These are phyloP conservation scores for Thera britannica DNA, from an alignment of 2,888 invertebrate genomes.

Conservation along the genomic window DNA sequence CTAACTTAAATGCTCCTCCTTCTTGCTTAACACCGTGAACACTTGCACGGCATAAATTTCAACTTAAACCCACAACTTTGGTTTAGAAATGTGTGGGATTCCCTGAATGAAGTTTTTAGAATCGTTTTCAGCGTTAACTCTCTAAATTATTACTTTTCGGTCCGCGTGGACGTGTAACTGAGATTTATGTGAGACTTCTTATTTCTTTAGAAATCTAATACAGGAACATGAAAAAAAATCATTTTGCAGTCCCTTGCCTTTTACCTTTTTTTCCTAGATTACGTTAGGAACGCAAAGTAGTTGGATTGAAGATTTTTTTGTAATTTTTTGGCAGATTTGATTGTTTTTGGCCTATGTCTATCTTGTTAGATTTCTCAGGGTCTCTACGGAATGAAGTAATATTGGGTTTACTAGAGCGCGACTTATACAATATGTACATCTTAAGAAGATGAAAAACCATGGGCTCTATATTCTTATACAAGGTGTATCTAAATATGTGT, in stretches of 20 bases:
- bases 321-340: slow-evolving; percentile 8
- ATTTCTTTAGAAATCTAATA: slow-evolving; percentile 12
- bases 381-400: slow-evolving; percentile 59
- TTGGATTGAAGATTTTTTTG: neutral
- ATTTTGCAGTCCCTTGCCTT: too few species aligned
- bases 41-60: slow-evolving; percentile 75
- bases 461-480: too few species aligned
- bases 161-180: slow-evolving; percentile 58
- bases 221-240: neutral
- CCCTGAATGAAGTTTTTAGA: slow-evolving; percentile 74
- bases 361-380: slow-evolving; percentile 24
- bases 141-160: slow-evolving; percentile 72
- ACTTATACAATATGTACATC: slow-evolving; percentile 67
- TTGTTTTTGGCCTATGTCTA: slow-evolving; percentile 16
- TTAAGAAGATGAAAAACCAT: too few species aligned
- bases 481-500: too few species aligned
- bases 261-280: too few species aligned
- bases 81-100: slow-evolving; percentile 72
- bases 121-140: slow-evolving; percentile 68
- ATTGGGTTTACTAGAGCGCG: slow-evolving; percentile 67
- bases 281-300: too few species aligned
- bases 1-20: slow-evolving; percentile 69
- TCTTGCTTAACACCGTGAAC: slow-evolving; percentile 71
- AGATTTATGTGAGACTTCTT: slow-evolving; percentile 56
- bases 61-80: slow-evolving; percentile 73